A percentile compares a stretch with the other conserved stretches of the same genome.
phyloP scores from a whole-genome alignment of 2,113 vertebrate species.

The Carassius carassius region DNA sequence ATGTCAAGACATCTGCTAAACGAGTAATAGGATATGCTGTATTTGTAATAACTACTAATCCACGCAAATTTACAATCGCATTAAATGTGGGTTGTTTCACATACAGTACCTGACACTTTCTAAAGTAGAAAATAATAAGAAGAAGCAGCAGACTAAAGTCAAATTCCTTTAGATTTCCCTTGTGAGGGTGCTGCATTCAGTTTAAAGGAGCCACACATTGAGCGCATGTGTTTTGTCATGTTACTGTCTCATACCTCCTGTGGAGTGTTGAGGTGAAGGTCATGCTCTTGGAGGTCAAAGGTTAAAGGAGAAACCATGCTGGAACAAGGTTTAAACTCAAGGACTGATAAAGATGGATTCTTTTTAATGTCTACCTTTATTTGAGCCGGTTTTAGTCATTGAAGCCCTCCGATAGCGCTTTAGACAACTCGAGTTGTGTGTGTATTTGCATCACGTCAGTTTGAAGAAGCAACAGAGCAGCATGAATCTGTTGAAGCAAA shows the following conservation, averaged over 20 bases:
- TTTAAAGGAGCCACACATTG: neutral
- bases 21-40: conserved; percentile 13
- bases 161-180: neutral
- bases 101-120: neutral
- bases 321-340: neutral
- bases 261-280: conserved; percentile 37
- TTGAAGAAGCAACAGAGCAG: neutral
- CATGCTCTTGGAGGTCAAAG: conserved; percentile 27
- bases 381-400: conserved; percentile 1
- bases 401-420: neutral
- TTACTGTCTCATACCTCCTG: conserved; percentile 15
- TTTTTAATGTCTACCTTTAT: neutral
- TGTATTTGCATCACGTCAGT: neutral
- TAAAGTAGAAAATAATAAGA: conserved; percentile 15
- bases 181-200: neutral
- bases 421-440: neutral
- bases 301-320: neutral
- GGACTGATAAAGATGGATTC: neutral
- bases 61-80: neutral
- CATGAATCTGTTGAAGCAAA: neutral
- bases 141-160: neutral
- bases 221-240: conserved; percentile 37
- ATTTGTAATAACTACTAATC: conserved; percentile 12
- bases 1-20: conserved; percentile 18
- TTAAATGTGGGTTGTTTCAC: neutral